Percentiles rank a stretch among this genome's conserved stretches.
Evolutionary conservation across 1,140 invertebrate genomes (phyloP).

Genomic region (Apis cerana): DNA sequence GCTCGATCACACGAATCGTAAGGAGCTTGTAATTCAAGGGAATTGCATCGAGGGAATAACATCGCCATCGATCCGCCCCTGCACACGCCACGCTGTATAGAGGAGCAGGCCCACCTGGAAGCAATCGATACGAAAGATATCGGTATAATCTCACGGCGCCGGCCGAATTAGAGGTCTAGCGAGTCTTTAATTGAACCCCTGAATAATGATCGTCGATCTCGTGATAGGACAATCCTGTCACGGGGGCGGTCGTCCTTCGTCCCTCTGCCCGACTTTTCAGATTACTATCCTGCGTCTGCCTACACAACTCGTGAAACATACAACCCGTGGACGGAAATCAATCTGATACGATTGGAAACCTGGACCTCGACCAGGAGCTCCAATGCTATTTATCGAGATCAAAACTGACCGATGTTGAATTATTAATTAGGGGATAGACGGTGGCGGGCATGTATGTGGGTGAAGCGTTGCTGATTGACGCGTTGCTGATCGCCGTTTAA

Average conservation of each 20-base stretch:
- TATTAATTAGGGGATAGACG: slow-evolving; percentile 25
- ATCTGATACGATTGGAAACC: slow-evolving; percentile 19
- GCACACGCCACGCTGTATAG: slow-evolving; percentile 25
- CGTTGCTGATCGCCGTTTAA: background rate
- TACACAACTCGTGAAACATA: slow-evolving; percentile 26
- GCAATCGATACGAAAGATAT: slow-evolving; percentile 78
- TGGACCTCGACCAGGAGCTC: background rate
- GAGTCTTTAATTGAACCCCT: slow-evolving; percentile 80
- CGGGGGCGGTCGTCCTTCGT: slow-evolving; percentile 45
- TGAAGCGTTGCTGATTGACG: background rate
- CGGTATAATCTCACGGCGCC: slow-evolving; percentile 74
- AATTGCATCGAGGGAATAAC: background rate
- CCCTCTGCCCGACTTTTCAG: slow-evolving; percentile 44
- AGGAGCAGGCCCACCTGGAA: slow-evolving; percentile 71
- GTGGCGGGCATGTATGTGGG: background rate
- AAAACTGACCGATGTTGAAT: slow-evolving; percentile 22
- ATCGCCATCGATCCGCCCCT: slow-evolving; percentile 53
- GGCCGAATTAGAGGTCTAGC: slow-evolving; percentile 77
- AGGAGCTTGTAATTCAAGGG: background rate
- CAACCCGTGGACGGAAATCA: slow-evolving; percentile 26
- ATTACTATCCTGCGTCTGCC: slow-evolving; percentile 43
- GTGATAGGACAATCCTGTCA: slow-evolving; percentile 69
- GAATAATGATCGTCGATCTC: slow-evolving; percentile 79
- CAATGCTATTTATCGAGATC: slow-evolving; percentile 33
- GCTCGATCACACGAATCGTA: background rate